Evolutionary conservation across 2,888 invertebrate genomes (phyloP), one percentile per base, ranked within the genome.

Genomic region (Ormyrus thymus): DNA sequence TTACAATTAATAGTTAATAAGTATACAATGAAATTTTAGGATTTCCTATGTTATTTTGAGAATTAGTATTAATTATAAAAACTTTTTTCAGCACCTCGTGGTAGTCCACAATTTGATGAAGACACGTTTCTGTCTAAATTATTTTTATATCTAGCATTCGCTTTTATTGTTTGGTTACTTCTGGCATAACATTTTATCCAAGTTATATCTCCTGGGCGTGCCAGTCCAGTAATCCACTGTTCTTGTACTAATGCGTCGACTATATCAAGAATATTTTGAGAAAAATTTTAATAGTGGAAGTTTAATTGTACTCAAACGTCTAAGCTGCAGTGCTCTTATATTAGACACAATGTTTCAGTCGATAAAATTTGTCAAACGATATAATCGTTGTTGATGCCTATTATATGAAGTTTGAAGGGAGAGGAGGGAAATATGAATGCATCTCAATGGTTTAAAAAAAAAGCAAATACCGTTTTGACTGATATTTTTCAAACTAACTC

Each of bases 51-150:
- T 29, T 29, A 29, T 29, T 29, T 29, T 29, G 4, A 29, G 29
- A 29, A 4, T 29, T 29, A 29, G 29, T 29, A 29, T 29, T 29
- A 29, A 29, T 29, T 29, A 4, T 29, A 29, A 29, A 45, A 10
- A 68, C 74, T 81, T 76, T 80, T 91, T 91, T 43, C 91, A 93
- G 95, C 95, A 58, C 93, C 94, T 3, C 94, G 95, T 82, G 97
- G 96, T 83, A 95, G 96, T 7, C 94, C 95, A n/a, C 97, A 97
- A 88, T 95, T 94, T 85, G 95, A 95, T 85, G 97, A 98, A 89
- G 98, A 98, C 89, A 96, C 97, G 90, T 96, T 96, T 90, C 92
- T 98, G 82, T 97, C 97, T 6, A 97, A 97, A 92, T 93, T 97
- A 87, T 98, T 98, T 92, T 92, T 98, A 78, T 97, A 97, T 95